These are phyloP conservation scores for Ondatra zibethicus DNA, from an alignment of 2,113 vertebrate species.

Conservation along the genomic window DNA sequence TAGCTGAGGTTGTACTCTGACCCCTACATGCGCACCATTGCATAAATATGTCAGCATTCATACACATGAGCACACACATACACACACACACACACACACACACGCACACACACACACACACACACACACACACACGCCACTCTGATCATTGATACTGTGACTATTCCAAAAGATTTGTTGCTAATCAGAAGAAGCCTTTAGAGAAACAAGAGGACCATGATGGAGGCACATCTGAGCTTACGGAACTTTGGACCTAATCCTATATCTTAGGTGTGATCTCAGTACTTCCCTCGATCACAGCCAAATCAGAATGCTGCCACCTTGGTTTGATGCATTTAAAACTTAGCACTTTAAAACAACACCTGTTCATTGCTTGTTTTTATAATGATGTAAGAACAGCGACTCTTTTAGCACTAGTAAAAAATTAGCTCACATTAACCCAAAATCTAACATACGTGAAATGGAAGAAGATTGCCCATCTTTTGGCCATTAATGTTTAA, in stretches of 20 bases:
- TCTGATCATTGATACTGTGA: neutral
- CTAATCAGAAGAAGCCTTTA: neutral
- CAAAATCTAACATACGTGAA: constrained; percentile 78
- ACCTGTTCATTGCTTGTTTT: neutral
- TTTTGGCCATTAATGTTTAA: constrained; percentile 85
- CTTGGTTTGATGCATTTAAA: constrained; percentile 49
- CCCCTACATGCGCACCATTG: no score
- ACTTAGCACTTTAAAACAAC: constrained; percentile 11
- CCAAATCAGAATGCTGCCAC: neutral
- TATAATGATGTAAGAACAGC: constrained; percentile 56
- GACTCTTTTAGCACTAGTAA: constrained; percentile 65
- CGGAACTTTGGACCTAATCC: neutral
- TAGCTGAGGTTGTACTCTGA: neutral
- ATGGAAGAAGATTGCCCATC: constrained; percentile 81
- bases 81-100: neutral
- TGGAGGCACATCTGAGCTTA: neutral
- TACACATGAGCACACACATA: neutral
- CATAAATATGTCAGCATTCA: neutral
- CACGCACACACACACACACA: neutral
- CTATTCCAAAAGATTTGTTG: neutral
- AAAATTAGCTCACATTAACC: constrained; percentile 75
- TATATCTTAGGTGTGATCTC: neutral
- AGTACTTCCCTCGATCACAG: neutral
- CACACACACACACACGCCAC: neutral
- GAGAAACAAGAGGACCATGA: neutral